A percentile compares a stretch with the other conserved stretches of the same genome.
Conservation (phyloP, 2,113 vertebrate genomes). For the Dasyurus viverrinus region DNA sequence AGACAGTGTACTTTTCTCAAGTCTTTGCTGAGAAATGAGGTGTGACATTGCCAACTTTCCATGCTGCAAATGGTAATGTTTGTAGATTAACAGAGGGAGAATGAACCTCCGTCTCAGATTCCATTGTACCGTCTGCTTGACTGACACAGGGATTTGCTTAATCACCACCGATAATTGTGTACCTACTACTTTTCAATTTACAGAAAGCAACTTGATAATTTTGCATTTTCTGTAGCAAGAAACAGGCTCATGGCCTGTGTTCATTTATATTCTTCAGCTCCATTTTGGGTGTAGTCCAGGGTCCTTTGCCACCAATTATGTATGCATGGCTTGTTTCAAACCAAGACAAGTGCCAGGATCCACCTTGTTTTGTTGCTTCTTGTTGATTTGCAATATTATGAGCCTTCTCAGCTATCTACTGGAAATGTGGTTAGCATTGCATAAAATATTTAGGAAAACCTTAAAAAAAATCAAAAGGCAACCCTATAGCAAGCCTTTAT, state of each 20-base stretch:
- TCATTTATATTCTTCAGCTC: slow-evolving; percentile 77
- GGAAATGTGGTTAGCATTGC: slow-evolving; percentile 67
- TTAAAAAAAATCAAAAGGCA: slow-evolving; percentile 60
- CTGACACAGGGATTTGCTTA: slow-evolving; percentile 68
- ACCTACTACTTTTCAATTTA: slow-evolving; percentile 72
- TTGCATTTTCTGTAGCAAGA: slow-evolving; percentile 28
- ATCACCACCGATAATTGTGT: slow-evolving; percentile 63
- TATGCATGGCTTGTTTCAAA: slow-evolving; percentile 59
- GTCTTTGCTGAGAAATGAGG: slow-evolving; percentile 67
- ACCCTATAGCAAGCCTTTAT: slow-evolving; percentile 56
- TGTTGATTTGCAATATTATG: slow-evolving; percentile 69
- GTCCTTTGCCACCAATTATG: slow-evolving; percentile 62
- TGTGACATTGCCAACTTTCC: slow-evolving; percentile 62
- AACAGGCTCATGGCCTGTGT: slow-evolving; percentile 44
- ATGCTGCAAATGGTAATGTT: slow-evolving; percentile 68
- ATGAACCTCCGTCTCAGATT: slow-evolving; percentile 55
- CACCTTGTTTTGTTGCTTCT: slow-evolving; percentile 66
- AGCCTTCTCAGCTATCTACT: slow-evolving; percentile 69
- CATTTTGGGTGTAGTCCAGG: slow-evolving; percentile 71
- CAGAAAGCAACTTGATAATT: slow-evolving; percentile 65
- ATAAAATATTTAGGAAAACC: slow-evolving; percentile 69
- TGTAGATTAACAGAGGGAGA: slow-evolving; percentile 63
- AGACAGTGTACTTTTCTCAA: slow-evolving; percentile 58
- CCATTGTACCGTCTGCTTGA: slow-evolving; percentile 63
- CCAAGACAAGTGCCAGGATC: slow-evolving; percentile 59